A percentile compares a stretch with the other conserved stretches of the same genome.
Evolutionary conservation across 2,888 invertebrate species (phyloP).

Genomic region (Hypena proboscidalis): DNA sequence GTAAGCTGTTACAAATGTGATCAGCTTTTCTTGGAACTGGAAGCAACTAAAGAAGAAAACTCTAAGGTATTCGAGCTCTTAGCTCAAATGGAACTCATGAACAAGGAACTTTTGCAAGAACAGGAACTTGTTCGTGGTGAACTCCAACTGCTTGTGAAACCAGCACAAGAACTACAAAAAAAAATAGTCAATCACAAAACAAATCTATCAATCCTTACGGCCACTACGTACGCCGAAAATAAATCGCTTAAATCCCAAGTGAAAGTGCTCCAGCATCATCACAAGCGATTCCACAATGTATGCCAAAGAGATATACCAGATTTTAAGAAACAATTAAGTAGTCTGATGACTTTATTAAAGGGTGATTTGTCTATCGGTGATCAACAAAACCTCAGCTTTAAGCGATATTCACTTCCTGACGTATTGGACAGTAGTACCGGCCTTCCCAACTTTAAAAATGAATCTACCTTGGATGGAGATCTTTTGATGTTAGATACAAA

Average conservation of each 20-base stretch:
- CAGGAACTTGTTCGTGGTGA: slow-evolving; percentile 61
- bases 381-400: slow-evolving; percentile 54
- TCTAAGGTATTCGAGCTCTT: slow-evolving; percentile 44
- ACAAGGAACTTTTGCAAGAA: slow-evolving; percentile 58
- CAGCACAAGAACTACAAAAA: slow-evolving; percentile 68
- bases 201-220: slow-evolving; percentile 72
- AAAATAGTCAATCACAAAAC: slow-evolving; percentile 72
- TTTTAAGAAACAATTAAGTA: slow-evolving; percentile 66
- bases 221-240: slow-evolving; percentile 77
- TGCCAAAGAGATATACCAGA: slow-evolving; percentile 75
- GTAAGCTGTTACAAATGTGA: slow-evolving; percentile 46
- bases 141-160: slow-evolving; percentile 61
- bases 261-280: slow-evolving; percentile 71
- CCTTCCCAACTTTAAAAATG: slow-evolving; percentile 61
- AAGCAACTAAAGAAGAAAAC: slow-evolving; percentile 52
- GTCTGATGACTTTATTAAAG: slow-evolving; percentile 64
- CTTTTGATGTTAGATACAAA: slow-evolving; percentile 78
- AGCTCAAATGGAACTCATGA: slow-evolving; percentile 51
- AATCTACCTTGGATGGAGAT: slow-evolving; percentile 74
- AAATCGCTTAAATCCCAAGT: slow-evolving; percentile 70
- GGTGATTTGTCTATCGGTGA: slow-evolving; percentile 45
- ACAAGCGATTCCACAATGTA: slow-evolving; percentile 68
- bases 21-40: slow-evolving; percentile 44
- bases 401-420: slow-evolving; percentile 69
- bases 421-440: slow-evolving; percentile 60